Conservation (phyloP, 2,888 invertebrate genomes). For the Oegoconia quadripuncta region DNA sequence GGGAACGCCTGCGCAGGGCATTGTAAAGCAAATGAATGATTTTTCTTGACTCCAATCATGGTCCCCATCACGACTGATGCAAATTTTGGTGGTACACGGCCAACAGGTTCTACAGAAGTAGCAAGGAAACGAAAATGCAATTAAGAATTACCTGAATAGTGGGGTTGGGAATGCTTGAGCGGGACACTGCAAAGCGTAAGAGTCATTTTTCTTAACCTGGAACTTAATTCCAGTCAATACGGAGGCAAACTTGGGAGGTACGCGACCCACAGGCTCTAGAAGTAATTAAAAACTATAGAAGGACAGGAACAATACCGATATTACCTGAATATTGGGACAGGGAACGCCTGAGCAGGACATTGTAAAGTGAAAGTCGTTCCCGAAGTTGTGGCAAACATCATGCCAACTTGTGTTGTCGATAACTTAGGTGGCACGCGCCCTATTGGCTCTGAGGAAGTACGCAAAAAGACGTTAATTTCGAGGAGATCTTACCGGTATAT, state of each 20-base stretch:
- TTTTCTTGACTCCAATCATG: conserved; percentile 74
- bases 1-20: conserved; percentile 84
- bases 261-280: conserved; percentile 61
- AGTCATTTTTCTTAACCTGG: conserved; percentile 67
- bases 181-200: conserved; percentile 79
- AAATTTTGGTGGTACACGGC: conserved; percentile 83
- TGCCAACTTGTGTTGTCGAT: conserved; percentile 66
- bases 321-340: conserved; percentile 74
- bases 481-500: conserved; percentile 82
- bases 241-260: conserved; percentile 79
- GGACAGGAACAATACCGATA: conserved; percentile 23
- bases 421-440: conserved; percentile 67
- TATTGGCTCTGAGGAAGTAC: conserved; percentile 63
- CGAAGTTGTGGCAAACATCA: conserved; percentile 78
- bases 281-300: conserved; percentile 31
- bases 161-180: conserved; percentile 83
- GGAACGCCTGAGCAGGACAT: conserved; percentile 85
- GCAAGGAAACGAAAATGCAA: conserved; percentile 23
- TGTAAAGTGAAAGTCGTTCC: conserved; percentile 77
- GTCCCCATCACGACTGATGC: conserved; percentile 81
- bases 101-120: conserved; percentile 81
- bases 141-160: conserved; percentile 70
- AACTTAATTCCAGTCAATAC: conserved; percentile 75
- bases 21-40: conserved; percentile 74
- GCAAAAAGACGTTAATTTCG: conserved; percentile 47